Percentiles rank a stretch among this genome's conserved stretches.
Evolutionary conservation across 2,888 invertebrate species (phyloP).

Genomic region (Lydus trimaculatus): DNA sequence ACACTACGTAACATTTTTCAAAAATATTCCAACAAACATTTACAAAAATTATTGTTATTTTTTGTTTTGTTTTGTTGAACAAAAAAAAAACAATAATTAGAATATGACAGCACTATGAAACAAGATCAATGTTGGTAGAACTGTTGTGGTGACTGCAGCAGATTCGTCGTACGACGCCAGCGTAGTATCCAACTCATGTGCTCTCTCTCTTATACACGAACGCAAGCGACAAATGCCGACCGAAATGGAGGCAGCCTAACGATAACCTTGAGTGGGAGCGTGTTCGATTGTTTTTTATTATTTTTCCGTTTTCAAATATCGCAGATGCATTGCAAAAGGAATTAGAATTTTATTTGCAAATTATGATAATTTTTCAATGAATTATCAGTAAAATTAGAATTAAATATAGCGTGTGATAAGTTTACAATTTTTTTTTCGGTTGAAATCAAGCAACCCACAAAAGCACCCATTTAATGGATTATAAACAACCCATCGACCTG

Average conservation of each 20-base stretch:
- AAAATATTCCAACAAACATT: not conserved
- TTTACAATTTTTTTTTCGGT: not conserved
- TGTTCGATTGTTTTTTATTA: not conserved
- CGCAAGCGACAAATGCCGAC: not conserved
- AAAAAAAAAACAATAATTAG: too few relatives aligned
- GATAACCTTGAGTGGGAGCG: not conserved
- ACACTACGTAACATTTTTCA: slow-evolving; percentile 20
- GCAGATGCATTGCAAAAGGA: not conserved
- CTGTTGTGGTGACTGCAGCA: not conserved
- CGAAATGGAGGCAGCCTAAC: slow-evolving; percentile 4
- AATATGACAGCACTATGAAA: not conserved
- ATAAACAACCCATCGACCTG: slow-evolving; percentile 7
- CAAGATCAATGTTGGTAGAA: not conserved
- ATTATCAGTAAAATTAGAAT: not conserved
- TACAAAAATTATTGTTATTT: too few relatives aligned
- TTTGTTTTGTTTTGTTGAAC: too few relatives aligned
- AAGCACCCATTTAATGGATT: not conserved
- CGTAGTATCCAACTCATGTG: not conserved
- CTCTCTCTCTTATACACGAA: slow-evolving; percentile 9
- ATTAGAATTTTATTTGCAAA: not conserved
- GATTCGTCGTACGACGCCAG: slow-evolving; percentile 1
- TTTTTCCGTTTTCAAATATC: not conserved
- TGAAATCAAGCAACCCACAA: not conserved
- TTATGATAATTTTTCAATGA: too few relatives aligned
- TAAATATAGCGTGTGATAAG: not conserved